Base-by-base conservation (phyloP, 2,797 vertebrate genomes). In the Odontamblyopus lacepedii region DNA sequence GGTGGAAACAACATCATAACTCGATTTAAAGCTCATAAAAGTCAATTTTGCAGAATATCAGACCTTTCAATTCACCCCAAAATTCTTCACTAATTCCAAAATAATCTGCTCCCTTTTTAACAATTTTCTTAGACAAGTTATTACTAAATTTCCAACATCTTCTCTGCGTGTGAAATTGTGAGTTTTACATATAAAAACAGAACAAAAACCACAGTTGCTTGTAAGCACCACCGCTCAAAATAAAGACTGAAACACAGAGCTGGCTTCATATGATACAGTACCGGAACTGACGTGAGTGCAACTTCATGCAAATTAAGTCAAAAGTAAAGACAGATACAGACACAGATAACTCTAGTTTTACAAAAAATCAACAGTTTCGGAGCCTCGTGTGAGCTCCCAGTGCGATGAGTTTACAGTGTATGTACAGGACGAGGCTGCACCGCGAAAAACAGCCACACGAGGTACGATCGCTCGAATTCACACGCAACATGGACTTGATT, bases 251-350 rank as follows among this genome's bases (percentile, higher is more conserved):
- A 83, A 80, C 79, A 77, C 69, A 88, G 87, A 86, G 85, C 85
- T 84, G 89, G 84, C 86, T 74, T 80, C 73, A 82, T 83, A 53
- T 80, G 78, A 75, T 75, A 79, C 83, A 78, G 84, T 84, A 79
- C 82, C 81, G 56, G 78, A 74, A 77, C 77, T 78, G 83, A 87
- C 82, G 74, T 69, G 79, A 91, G 88, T 89, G 92, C 92, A 89
- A 87, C 72, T 69, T 91, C 92, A 94, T 93, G 92, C 91, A 92
- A 85, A 90, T 89, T 76, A 63, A 1, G 78, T 50, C 9, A 0
- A 4, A 69, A 23, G 48, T 35, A 63, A 67, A 56, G 72, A 74
- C 44, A 79, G 78, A 76, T 1, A 35, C 23, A 23, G 23, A 35
- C 63, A 71, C 79, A 78, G 74, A 18, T 1, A 26, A 15, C 72